Percentiles rank a stretch among this genome's conserved stretches.
Conservation (phyloP, 2,113 vertebrate species). For the Eclectus roratus region DNA sequence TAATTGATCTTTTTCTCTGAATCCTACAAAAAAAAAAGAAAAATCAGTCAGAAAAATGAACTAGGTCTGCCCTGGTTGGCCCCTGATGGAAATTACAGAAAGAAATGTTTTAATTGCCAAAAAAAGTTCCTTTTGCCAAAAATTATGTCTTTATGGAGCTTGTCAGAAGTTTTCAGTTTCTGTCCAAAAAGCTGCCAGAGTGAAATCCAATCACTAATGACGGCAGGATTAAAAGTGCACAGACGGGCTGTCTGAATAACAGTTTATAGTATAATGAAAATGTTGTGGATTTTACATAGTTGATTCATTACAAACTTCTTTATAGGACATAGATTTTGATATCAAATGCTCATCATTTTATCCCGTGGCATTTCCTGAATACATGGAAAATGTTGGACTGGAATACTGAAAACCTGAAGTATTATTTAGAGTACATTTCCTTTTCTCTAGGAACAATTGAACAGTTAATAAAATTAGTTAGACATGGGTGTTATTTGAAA, state of each 20-base stretch:
- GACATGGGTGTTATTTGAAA: background rate
- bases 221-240: slow-evolving; percentile 52
- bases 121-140: slow-evolving; percentile 58
- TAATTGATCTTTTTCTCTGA: slow-evolving; percentile 26
- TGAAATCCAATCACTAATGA: slow-evolving; percentile 64
- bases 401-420: background rate
- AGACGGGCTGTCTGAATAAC: slow-evolving; percentile 30
- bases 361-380: background rate
- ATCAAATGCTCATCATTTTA: background rate
- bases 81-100: slow-evolving; percentile 56
- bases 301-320: background rate
- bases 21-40: background rate
- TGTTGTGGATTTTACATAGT: background rate
- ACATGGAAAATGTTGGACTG: background rate
- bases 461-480: background rate
- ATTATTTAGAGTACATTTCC: background rate
- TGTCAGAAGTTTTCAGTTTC: slow-evolving; percentile 62
- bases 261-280: slow-evolving; percentile 40
- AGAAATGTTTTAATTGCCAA: slow-evolving; percentile 71
- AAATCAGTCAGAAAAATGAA: slow-evolving; percentile 46
- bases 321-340: background rate
- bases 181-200: slow-evolving; percentile 69
- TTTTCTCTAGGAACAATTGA: background rate
- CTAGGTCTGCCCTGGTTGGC: slow-evolving; percentile 29
- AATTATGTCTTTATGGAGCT: slow-evolving; percentile 59